Conservation (phyloP, 30 jellyfish, hydroid and myxozoan species). For the Cassiopea xamachana region DNA sequence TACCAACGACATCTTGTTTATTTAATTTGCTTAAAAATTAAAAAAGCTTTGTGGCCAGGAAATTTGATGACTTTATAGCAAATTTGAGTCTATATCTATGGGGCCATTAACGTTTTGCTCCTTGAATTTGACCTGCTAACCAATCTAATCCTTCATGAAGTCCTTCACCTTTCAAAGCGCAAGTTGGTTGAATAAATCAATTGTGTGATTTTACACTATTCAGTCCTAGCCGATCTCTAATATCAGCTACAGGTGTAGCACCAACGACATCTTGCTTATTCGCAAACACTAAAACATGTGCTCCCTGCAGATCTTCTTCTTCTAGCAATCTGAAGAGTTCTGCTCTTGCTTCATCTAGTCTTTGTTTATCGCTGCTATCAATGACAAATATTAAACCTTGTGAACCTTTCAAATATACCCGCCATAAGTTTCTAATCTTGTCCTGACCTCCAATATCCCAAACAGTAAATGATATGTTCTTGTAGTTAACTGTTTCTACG, state of each 20-base stretch:
- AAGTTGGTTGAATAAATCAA: constrained; percentile 96
- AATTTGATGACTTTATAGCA: no score
- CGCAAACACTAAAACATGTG: constrained; percentile 95
- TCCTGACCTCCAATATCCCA: constrained; percentile 99
- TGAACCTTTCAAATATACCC: constrained; percentile 95
- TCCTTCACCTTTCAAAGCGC: constrained; percentile 98
- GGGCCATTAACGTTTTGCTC: constrained; percentile 9
- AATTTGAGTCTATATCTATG: background rate
- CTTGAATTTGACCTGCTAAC: constrained; percentile 90
- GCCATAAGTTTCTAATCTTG: constrained; percentile 96
- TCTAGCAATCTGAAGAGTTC: constrained; percentile 80
- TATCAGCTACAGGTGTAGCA: constrained; percentile 89
- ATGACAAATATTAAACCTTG: constrained; percentile 94
- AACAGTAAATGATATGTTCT: constrained; percentile 93
- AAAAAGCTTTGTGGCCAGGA: no score
- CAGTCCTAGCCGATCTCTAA: constrained; percentile 79
- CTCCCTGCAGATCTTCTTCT: constrained; percentile 91
- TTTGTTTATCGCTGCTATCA: constrained; percentile 91
- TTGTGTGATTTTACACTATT: constrained; percentile 81
- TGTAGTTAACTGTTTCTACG: constrained; percentile 93
- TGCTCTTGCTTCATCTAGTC: constrained; percentile 88
- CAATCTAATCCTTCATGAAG: constrained; percentile 94
- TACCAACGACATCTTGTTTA: constrained; percentile 98
- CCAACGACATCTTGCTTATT: constrained; percentile 98
- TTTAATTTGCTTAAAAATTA: no score